phyloP scores from a whole-genome alignment of 2,797 vertebrate genomes.

The Prionace glauca region DNA sequence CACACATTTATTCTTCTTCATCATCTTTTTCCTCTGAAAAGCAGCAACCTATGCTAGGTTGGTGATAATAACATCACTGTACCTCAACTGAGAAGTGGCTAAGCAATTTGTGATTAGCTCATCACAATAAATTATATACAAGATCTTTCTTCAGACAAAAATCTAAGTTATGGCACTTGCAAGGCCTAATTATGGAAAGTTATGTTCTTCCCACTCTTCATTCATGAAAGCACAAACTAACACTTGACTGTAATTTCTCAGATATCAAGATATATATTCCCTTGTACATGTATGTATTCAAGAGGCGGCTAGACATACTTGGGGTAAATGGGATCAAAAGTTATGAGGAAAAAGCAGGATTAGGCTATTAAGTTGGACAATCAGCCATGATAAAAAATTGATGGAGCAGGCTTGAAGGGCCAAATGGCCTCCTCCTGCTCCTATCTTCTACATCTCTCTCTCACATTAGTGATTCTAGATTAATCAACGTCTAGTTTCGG shows the following conservation, averaged over 20 bases:
- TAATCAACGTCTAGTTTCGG: not conserved
- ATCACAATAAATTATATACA: not conserved
- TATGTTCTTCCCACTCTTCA: not conserved
- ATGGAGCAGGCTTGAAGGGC: too few relatives aligned
- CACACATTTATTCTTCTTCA: not conserved
- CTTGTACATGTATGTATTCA: too few relatives aligned
- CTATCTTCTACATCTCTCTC: too few relatives aligned
- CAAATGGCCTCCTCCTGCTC: too few relatives aligned
- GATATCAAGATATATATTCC: too few relatives aligned
- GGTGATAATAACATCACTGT: not conserved
- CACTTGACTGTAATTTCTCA: not conserved
- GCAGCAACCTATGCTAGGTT: not conserved
- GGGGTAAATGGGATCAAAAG: too few relatives aligned
- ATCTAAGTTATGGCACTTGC: not conserved
- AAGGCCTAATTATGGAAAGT: not conserved
- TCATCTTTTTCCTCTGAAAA: not conserved
- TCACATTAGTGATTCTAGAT: not conserved
- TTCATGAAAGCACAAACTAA: not conserved
- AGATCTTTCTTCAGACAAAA: not conserved
- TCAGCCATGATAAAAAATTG: too few relatives aligned
- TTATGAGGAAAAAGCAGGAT: too few relatives aligned
- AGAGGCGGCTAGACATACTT: too few relatives aligned
- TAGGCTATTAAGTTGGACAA: too few relatives aligned
- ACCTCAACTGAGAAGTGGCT: not conserved
- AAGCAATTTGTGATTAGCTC: not conserved